A percentile compares a stretch with the other conserved stretches of the same genome.
These are phyloP conservation scores for Cotesia chilonis DNA, from an alignment of 1,140 invertebrate genomes.

Conservation along the genomic window DNA sequence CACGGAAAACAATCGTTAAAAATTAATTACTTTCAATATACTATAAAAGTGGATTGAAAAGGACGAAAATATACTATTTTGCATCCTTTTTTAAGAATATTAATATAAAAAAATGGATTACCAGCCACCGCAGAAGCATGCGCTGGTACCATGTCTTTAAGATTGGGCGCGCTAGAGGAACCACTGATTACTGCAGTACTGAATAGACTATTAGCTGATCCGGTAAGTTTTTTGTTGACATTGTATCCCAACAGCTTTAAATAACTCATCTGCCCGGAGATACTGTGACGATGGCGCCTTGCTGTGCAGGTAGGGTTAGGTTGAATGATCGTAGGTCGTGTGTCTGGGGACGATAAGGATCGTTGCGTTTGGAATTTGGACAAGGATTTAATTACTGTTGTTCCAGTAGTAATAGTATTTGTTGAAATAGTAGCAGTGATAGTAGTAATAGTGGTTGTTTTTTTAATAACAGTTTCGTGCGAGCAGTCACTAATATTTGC, in stretches of 20 bases:
- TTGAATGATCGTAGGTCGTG: constrained; percentile 67
- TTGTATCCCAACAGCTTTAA: constrained; percentile 84
- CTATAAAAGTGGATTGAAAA: no score
- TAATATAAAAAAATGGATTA: constrained; percentile 59
- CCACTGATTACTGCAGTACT: constrained; percentile 94
- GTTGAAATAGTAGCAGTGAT: neutral
- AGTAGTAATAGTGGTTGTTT: neutral
- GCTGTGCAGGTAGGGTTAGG: constrained; percentile 71
- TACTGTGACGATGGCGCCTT: constrained; percentile 89
- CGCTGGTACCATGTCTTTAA: constrained; percentile 83
- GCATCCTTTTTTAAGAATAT: neutral
- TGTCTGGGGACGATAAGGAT: constrained; percentile 65
- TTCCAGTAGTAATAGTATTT: neutral
- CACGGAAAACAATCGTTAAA: no score
- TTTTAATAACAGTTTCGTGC: constrained; percentile 23
- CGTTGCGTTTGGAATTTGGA: constrained; percentile 59
- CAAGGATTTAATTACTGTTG: constrained; percentile 24
- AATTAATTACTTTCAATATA: no score
- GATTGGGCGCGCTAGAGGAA: constrained; percentile 88
- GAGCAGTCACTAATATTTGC: constrained; percentile 28
- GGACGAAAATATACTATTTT: neutral
- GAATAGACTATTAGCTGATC: constrained; percentile 83
- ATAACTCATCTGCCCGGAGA: constrained; percentile 91
- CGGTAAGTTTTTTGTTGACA: constrained; percentile 74
- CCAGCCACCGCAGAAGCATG: constrained; percentile 75